A percentile compares a stretch with the other conserved stretches of the same genome.
phyloP scores from a whole-genome alignment of 2,888 invertebrate species.

The Sarcophaga carnaria region DNA sequence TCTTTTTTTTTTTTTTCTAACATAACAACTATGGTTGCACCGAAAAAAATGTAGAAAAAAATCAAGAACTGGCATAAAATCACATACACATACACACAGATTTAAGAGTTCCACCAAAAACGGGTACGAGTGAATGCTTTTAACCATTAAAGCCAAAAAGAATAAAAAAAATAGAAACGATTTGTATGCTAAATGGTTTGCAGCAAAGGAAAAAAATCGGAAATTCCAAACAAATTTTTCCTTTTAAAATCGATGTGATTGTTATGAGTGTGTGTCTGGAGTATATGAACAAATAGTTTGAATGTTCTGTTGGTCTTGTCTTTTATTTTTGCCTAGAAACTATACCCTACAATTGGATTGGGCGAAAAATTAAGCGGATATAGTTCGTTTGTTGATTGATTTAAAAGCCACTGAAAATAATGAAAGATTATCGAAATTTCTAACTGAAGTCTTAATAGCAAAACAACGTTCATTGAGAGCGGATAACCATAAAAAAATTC shows the following conservation, averaged over 20 bases:
- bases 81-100: not conserved
- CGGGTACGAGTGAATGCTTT: not conserved
- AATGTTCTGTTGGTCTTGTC: not conserved
- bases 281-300: conserved; percentile 23
- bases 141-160: conserved; percentile 8
- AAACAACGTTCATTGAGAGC: no score
- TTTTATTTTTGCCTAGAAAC: not conserved
- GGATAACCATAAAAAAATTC: no score
- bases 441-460: no score
- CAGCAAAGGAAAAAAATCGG: not conserved
- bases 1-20: not conserved
- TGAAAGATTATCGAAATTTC: not conserved
- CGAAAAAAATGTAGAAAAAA: not conserved
- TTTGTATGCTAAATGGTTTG: conserved; percentile 46
- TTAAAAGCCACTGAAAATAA: no score
- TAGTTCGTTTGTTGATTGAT: not conserved
- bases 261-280: conserved; percentile 5
- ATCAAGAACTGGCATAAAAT: conserved; percentile 1
- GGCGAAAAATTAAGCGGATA: not conserved
- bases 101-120: no score
- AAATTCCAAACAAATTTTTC: conserved; percentile 51
- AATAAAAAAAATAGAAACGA: not conserved
- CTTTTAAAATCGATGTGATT: conserved; percentile 16
- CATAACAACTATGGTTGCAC: conserved; percentile 49
- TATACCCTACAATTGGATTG: not conserved